Percentiles rank a stretch among this genome's conserved stretches.
Evolutionary conservation across 1,140 invertebrate genomes (phyloP).

Genomic region (Agrilus planipennis): DNA sequence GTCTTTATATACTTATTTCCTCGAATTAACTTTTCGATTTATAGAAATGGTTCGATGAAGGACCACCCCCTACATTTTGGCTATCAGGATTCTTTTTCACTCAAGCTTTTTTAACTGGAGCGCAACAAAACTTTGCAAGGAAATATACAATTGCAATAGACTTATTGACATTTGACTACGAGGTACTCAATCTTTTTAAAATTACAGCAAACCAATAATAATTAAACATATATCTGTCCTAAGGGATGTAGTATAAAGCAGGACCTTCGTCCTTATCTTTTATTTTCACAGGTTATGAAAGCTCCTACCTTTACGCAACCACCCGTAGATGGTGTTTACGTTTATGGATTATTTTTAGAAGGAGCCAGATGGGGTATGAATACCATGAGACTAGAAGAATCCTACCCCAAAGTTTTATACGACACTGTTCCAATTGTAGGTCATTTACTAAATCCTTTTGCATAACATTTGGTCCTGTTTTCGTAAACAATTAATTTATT

Average conservation of each 20-base stretch:
- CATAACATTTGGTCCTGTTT: too few species aligned
- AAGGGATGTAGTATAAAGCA: neutral
- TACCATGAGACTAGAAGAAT: constrained; percentile 53
- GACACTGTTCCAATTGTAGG: constrained; percentile 68
- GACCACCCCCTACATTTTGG: constrained; percentile 79
- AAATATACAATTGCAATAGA: constrained; percentile 82
- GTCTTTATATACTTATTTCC: too few species aligned
- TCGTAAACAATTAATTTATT: too few species aligned
- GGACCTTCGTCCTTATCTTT: too few species aligned
- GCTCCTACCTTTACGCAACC: constrained; percentile 34
- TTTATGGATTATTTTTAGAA: constrained; percentile 72
- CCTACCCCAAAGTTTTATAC: constrained; percentile 68
- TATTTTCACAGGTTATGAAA: constrained; percentile 43
- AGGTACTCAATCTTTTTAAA: constrained; percentile 49
- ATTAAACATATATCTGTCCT: constrained; percentile 5
- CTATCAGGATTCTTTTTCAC: constrained; percentile 91
- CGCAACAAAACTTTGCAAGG: constrained; percentile 83
- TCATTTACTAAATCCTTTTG: too few species aligned
- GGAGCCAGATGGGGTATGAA: constrained; percentile 70
- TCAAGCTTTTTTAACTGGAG: constrained; percentile 86
- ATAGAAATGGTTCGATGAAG: constrained; percentile 62
- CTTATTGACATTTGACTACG: constrained; percentile 68
- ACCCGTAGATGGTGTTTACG: constrained; percentile 68
- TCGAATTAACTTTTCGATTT: constrained; percentile 31
- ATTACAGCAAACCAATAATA: constrained; percentile 31